Evolutionary conservation across 2,888 invertebrate species (phyloP), one percentile per base, ranked within the genome.

Genomic region (Monochamus alternatus): DNA sequence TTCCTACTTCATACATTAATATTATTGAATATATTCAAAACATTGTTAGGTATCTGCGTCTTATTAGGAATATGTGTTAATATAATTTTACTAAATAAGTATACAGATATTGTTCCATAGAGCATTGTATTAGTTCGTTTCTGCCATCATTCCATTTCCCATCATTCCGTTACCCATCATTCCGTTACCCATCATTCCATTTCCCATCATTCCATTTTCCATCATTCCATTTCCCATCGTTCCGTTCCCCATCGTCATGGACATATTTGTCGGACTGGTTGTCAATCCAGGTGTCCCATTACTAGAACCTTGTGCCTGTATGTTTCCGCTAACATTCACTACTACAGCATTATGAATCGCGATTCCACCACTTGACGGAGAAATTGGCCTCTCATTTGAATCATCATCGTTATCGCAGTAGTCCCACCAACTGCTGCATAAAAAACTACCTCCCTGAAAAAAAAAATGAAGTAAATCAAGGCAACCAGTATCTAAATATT

Each of bases 391-490:
- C 31, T 66, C 66, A 31, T 52, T n/a, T 10, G 66, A 55, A 8
- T 66, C 51, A 14, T 66, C 66, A 3, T 14, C 51, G 8, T 14
- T 12, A 12, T 38, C 38, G 32, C 52, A 66, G 66, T 66, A 31
- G 8, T n/a, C 22, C 55, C 55, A 55, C 10, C 10, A 7, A 7
- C 5, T 14, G 5, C 55, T 14, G 55, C 55, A 55, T 3, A 55
- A 3, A 52, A 9, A 52, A 3, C 12, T n/a, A 12, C 3, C 52
- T n/a, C 14, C 55, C 55, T 55, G 10, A 55, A 55, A 55, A 9
- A 38, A 22, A 22, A 22, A 38, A 38, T 38, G 7, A 38, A 38
- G 4, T 7, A 38, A 38, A 38, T 38, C 38, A 7, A 5, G 38
- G 7, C 38, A 38, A 38, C 2, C 38, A 38, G 7, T 38, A 38